Evolutionary conservation across 2,888 invertebrate species (phyloP), one percentile per base, ranked within the genome.

Genomic region (Morpho helenor): DNA sequence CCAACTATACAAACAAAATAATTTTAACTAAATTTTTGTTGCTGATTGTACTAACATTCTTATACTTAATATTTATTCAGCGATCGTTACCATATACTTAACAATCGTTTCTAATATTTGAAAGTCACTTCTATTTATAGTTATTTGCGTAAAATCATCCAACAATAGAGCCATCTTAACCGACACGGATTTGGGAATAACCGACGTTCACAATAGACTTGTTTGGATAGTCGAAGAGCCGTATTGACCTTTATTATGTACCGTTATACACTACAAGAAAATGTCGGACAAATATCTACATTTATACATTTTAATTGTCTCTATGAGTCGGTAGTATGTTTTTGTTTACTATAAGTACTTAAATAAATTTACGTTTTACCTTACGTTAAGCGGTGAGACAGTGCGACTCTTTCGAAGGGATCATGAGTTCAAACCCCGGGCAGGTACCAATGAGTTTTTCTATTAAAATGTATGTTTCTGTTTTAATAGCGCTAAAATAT

Each of bases 181-280:
- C 56, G 53, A 60, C 48, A 62, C 62, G 68, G 61, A 64, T 68
- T 64, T 66, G 63, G 63, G 58, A 64, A 64, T 65, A 57, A 60
- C 61, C 55, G 57, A 61, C 47, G 53, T 54, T 51, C 40, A 62
- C 59, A 57, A 57, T 58, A 22, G 46, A 46, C 49, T 22, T 63
- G 49, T 61, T 61, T 59, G 61, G 52, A 55, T 63, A 63, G 63
- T 61, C 54, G 16, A 52, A 61, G 63, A 61, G 63, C 22, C 61
- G 50, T 56, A 52, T 63, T 63, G 61, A 63, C 61, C 61, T 59
- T 59, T 56, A 55, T 59, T 59, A 53, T 58, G 46, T 57, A 59
- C 56, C 59, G 61, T 63, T 59, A 55, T 6, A 16, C 43, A 39
- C 43, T 23, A 10, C 40, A 43, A 9, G 48, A 42, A 22, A 49